Percentiles rank a stretch among this genome's conserved stretches.
Conservation (phyloP, 1,140 invertebrate species). For the Colletes latitarsis region DNA sequence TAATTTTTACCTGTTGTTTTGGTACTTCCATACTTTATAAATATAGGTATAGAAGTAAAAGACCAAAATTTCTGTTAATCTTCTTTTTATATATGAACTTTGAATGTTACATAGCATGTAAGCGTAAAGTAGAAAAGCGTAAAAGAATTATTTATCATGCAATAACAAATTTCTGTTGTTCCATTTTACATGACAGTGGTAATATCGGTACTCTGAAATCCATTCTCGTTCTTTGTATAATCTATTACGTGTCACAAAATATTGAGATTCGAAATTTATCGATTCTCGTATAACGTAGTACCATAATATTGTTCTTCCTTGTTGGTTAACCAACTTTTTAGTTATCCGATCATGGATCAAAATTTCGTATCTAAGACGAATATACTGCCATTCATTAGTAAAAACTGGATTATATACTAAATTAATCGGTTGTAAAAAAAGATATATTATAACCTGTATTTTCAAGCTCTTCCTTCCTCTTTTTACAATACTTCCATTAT, state of each 20-base stretch:
- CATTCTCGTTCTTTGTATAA: slow-evolving; percentile 5
- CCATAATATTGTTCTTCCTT: neutral
- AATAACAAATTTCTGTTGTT: neutral
- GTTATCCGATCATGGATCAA: too few species aligned
- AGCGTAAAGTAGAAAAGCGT: neutral
- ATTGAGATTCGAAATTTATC: neutral
- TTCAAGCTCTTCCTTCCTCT: too few species aligned
- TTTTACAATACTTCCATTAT: too few species aligned
- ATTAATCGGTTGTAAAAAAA: too few species aligned
- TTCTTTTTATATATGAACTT: neutral
- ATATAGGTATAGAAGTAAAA: neutral
- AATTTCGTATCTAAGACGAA: too few species aligned
- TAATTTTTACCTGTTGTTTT: slow-evolving; percentile 29
- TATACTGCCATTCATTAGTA: too few species aligned
- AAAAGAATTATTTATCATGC: slow-evolving; percentile 2
- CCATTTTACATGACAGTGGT: neutral
- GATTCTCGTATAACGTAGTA: neutral
- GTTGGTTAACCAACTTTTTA: neutral
- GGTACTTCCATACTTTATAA: slow-evolving; percentile 27
- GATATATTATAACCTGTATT: too few species aligned
- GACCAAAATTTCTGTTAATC: neutral
- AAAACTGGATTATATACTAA: too few species aligned
- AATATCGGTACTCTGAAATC: neutral
- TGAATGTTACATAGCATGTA: neutral
- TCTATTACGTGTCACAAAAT: neutral